Evolutionary conservation across 2,797 vertebrate species (phyloP).

Genomic region (Hyperoplus lanceolatus): DNA sequence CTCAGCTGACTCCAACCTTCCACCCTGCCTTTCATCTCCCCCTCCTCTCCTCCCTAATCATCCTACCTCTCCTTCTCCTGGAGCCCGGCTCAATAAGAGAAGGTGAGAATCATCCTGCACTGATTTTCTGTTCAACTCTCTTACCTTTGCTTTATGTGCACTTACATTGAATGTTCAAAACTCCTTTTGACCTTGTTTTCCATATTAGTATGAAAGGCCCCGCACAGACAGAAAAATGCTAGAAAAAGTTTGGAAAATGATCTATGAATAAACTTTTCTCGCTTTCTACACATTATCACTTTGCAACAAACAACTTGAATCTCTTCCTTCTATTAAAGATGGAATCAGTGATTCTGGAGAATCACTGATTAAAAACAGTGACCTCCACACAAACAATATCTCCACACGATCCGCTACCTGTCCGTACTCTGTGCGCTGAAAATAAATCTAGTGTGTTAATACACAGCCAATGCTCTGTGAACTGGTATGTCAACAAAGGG

Average conservation of each 20-base stretch:
- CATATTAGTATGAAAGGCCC: slow-evolving; percentile 9
- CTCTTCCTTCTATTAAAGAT: neutral
- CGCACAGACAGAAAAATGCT: slow-evolving; percentile 31
- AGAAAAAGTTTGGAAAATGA: slow-evolving; percentile 13
- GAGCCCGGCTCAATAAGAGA: slow-evolving; percentile 72
- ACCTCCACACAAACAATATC: too few species aligned
- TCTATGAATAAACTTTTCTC: neutral
- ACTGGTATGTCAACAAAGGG: too few species aligned
- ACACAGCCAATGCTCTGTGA: too few species aligned
- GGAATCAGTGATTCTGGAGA: neutral
- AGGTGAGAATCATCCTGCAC: slow-evolving; percentile 67
- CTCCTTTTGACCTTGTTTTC: slow-evolving; percentile 31
- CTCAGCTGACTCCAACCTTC: slow-evolving; percentile 56
- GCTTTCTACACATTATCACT: neutral
- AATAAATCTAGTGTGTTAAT: too few species aligned
- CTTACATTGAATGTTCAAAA: neutral
- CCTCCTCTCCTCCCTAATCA: slow-evolving; percentile 64
- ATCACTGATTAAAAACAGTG: too few species aligned
- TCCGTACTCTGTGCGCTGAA: too few species aligned
- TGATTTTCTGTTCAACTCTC: slow-evolving; percentile 14
- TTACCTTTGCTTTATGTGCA: slow-evolving; percentile 14
- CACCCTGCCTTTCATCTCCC: slow-evolving; percentile 62
- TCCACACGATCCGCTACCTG: too few species aligned
- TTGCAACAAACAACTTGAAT: neutral
- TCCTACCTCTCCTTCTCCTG: slow-evolving; percentile 72